phyloP scores from a whole-genome alignment of 2,888 invertebrate genomes.

The Enchytraeus crypticus region DNA sequence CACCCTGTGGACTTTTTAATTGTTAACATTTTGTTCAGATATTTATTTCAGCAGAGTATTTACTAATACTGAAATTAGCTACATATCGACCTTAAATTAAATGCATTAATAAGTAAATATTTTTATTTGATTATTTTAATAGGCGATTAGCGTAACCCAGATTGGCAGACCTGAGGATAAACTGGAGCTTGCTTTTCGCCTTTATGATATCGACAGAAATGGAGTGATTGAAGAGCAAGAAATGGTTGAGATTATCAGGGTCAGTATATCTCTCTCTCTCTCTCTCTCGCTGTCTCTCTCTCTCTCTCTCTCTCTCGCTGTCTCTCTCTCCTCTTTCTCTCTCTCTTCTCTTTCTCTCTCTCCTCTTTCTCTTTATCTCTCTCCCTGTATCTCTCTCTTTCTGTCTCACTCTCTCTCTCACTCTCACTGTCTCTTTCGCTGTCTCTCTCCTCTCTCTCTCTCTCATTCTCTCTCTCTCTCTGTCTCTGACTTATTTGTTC shows the following conservation, averaged over 20 bases:
- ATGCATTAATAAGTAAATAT: not conserved
- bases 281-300: too few relatives aligned
- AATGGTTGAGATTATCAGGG: slow-evolving; percentile 93
- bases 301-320: too few relatives aligned
- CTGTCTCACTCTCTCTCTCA: not conserved
- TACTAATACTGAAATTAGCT: too few relatives aligned
- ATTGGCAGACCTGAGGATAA: slow-evolving; percentile 96
- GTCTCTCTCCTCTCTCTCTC: not conserved
- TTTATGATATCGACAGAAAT: slow-evolving; percentile 97
- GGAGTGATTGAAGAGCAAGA: slow-evolving; percentile 96
- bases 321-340: not conserved
- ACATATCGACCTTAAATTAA: too few relatives aligned
- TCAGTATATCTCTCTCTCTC: too few relatives aligned
- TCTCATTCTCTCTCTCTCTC: too few relatives aligned
- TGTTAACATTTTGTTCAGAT: too few relatives aligned
- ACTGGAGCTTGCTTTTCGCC: slow-evolving; percentile 95
- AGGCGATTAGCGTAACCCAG: slow-evolving; percentile 91
- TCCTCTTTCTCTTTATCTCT: too few relatives aligned
- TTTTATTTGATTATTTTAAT: not conserved
- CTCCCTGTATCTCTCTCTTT: too few relatives aligned
- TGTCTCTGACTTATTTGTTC: too few relatives aligned
- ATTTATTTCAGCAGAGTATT: too few relatives aligned
- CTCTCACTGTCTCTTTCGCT: not conserved
- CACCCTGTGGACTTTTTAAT: too few relatives aligned
- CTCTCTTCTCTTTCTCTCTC: not conserved